A percentile compares a stretch with the other conserved stretches of the same genome.
Evolutionary conservation across 2,888 invertebrate species (phyloP).

Genomic region (Eucriotettix oculatus): DNA sequence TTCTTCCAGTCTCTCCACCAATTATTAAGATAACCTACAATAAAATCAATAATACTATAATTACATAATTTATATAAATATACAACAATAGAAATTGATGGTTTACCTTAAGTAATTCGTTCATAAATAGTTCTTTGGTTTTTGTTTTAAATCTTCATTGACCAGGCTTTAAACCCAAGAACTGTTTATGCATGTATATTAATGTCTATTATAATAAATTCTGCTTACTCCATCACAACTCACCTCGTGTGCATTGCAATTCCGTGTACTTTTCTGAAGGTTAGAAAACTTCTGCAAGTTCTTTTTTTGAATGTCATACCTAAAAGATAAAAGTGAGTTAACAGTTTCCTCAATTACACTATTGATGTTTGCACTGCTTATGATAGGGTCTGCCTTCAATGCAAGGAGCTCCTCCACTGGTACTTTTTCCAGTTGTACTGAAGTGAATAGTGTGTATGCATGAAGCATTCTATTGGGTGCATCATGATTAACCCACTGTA

Average conservation of each 20-base stretch:
- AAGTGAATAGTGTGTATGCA: conserved; percentile 11
- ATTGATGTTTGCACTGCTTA: conserved; percentile 6
- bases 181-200: too few species aligned
- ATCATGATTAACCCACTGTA: conserved; percentile 17
- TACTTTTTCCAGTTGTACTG: conserved; percentile 16
- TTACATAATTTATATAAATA: too few species aligned
- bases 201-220: too few species aligned
- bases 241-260: too few species aligned
- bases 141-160: too few species aligned
- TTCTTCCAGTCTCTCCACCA: conserved; percentile 19
- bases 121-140: too few species aligned
- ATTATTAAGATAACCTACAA: conserved; percentile 19
- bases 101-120: too few species aligned
- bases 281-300: too few species aligned
- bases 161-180: too few species aligned
- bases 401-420: conserved; percentile 17
- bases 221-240: too few species aligned
- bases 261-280: too few species aligned
- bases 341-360: conserved; percentile 6
- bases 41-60: background rate
- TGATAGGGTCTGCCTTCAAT: conserved; percentile 15
- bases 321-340: conserved; percentile 6
- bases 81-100: too few species aligned
- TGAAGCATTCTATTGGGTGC: background rate
- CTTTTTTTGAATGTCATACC: conserved; percentile 6